phyloP scores from a whole-genome alignment of 2,113 vertebrate species.

The Corythornis madagascariensis region DNA sequence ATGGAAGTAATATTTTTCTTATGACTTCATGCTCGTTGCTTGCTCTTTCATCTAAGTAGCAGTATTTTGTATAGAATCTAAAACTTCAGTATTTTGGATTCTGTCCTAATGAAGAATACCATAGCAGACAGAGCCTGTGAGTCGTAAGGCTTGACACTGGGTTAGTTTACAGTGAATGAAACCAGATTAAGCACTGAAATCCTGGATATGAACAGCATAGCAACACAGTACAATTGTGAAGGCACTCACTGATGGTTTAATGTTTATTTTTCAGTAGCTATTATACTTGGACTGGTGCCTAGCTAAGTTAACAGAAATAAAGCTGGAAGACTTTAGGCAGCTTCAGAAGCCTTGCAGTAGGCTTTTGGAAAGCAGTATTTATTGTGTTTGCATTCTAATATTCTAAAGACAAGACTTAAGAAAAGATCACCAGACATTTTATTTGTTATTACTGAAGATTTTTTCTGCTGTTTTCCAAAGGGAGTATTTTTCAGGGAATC shows the following conservation, averaged over 20 bases:
- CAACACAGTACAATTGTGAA: conserved; percentile 24
- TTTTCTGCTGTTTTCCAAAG: not conserved
- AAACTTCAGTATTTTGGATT: not conserved
- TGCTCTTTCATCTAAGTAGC: not conserved
- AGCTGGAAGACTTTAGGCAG: conserved; percentile 28
- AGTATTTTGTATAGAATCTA: not conserved
- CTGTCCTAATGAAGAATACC: conserved; percentile 3
- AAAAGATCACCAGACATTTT: not conserved
- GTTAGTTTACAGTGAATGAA: conserved; percentile 44
- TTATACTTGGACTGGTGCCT: conserved; percentile 49
- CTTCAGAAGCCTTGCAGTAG: not conserved
- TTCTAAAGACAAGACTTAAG: not conserved
- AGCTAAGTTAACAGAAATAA: conserved; percentile 47
- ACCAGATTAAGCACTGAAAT: conserved; percentile 39
- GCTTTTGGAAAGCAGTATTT: conserved; percentile 13
- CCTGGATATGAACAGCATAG: conserved; percentile 29
- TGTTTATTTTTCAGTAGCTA: conserved; percentile 63
- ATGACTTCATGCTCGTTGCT: not conserved
- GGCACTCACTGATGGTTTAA: conserved; percentile 24
- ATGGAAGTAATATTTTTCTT: conserved; percentile 2
- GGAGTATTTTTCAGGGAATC: not conserved
- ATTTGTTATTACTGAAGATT: not conserved
- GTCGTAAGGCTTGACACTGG: not conserved
- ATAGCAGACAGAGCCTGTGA: not conserved
- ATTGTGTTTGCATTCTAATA: not conserved